Percentiles rank a stretch among this genome's conserved stretches.
Evolutionary conservation across 1,140 invertebrate species (phyloP).

Genomic region (Bombus waltoni): DNA sequence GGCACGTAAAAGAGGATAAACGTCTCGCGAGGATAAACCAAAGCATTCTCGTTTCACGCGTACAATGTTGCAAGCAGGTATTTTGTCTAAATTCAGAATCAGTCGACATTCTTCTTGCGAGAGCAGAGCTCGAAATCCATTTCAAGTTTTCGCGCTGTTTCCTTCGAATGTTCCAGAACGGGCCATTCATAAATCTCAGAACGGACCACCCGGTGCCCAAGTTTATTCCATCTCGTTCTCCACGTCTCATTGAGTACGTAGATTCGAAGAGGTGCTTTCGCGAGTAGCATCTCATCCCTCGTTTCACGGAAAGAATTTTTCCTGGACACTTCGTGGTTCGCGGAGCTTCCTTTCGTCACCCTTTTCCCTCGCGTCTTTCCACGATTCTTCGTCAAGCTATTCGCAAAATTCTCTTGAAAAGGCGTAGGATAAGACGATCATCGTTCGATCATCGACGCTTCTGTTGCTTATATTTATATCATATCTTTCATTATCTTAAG

Average conservation of each 20-base stretch:
- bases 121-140: conserved; percentile 24
- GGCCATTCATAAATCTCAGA: conserved; percentile 65
- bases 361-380: neutral
- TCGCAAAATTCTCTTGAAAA: conserved; percentile 2
- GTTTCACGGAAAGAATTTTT: conserved; percentile 51
- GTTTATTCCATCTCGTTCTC: conserved; percentile 62
- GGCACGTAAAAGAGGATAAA: neutral
- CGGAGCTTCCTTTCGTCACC: conserved; percentile 44
- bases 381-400: conserved; percentile 44
- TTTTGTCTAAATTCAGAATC: conserved; percentile 39
- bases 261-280: conserved; percentile 55
- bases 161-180: conserved; percentile 68
- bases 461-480: neutral
- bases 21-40: neutral
- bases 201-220: conserved; percentile 66
- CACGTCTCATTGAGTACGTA: conserved; percentile 65
- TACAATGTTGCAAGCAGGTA: neutral
- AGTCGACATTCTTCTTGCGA: conserved; percentile 41
- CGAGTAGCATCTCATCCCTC: conserved; percentile 25
- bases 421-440: neutral
- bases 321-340: conserved; percentile 10
- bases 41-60: neutral
- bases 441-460: neutral
- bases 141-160: conserved; percentile 63
- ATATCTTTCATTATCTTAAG: conserved; percentile 13